Conservation (phyloP, 2,113 vertebrate species). For the Channa argus region DNA sequence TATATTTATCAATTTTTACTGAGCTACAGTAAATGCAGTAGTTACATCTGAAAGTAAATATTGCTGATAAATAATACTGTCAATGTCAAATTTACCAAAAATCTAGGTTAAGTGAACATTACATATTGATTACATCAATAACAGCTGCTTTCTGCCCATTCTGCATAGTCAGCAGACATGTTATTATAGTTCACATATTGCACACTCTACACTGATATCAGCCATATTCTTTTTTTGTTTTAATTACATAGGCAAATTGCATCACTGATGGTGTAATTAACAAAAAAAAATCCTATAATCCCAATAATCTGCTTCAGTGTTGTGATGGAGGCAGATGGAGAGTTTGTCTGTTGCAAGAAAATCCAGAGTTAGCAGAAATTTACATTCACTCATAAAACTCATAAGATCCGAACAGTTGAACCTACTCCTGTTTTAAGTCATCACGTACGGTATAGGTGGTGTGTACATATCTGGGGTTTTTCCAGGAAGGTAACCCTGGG, state of each 20-base stretch:
- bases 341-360: conserved; percentile 21
- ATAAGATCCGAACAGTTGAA: neutral
- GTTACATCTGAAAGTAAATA: conserved; percentile 16
- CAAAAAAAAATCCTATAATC: conserved; percentile 59
- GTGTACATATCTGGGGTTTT: conserved; percentile 9
- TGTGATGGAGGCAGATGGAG: conserved; percentile 52
- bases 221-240: neutral
- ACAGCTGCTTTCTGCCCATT: conserved; percentile 28
- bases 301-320: conserved; percentile 62
- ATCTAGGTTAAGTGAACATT: conserved; percentile 65
- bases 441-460: neutral
- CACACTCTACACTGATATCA: conserved; percentile 32
- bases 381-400: neutral
- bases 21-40: neutral
- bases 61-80: conserved; percentile 39
- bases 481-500: conserved; percentile 38
- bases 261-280: conserved; percentile 53
- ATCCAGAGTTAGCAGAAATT: neutral
- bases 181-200: conserved; percentile 37
- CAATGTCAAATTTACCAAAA: conserved; percentile 14
- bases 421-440: conserved; percentile 4
- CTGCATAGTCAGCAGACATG: conserved; percentile 55
- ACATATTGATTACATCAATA: conserved; percentile 67
- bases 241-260: conserved; percentile 45
- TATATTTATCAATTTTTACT: neutral